phyloP scores from a whole-genome alignment of 2,113 vertebrate species.

The Ctenodactylus gundi region DNA sequence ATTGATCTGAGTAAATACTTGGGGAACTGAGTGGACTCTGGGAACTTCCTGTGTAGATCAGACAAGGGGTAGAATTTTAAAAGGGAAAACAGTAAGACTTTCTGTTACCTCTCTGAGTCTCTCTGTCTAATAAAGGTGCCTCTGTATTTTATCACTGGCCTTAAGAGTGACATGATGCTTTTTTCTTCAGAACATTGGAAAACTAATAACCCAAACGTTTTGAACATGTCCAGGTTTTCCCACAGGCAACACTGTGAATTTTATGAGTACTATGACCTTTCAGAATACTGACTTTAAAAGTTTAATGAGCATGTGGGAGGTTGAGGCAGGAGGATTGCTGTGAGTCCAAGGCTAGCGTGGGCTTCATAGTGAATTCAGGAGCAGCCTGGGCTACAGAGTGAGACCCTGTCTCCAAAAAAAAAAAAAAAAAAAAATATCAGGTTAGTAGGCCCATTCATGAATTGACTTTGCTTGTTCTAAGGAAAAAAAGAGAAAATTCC shows the following conservation, averaged over 20 bases:
- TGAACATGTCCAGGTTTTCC: background rate
- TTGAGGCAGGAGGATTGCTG: background rate
- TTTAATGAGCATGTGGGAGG: background rate
- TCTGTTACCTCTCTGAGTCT: background rate
- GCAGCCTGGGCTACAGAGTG: background rate
- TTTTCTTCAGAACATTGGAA: background rate
- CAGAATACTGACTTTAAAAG: background rate
- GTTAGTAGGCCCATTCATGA: no score
- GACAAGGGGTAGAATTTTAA: background rate
- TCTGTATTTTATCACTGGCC: background rate
- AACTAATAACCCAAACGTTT: background rate
- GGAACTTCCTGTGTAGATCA: background rate
- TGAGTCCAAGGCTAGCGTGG: background rate
- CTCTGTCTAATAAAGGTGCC: background rate
- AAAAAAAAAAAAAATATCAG: no score
- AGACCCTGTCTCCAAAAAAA: background rate
- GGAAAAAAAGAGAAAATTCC: no score
- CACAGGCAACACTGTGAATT: background rate
- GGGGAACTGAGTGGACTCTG: background rate
- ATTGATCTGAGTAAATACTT: slow-evolving; percentile 21
- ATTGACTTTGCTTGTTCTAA: no score
- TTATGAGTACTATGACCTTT: background rate
- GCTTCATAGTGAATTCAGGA: no score
- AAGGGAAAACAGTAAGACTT: background rate
- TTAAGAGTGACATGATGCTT: background rate